Evolutionary conservation across 1,140 invertebrate genomes (phyloP).

Genomic region (Habropoda laboriosa): DNA sequence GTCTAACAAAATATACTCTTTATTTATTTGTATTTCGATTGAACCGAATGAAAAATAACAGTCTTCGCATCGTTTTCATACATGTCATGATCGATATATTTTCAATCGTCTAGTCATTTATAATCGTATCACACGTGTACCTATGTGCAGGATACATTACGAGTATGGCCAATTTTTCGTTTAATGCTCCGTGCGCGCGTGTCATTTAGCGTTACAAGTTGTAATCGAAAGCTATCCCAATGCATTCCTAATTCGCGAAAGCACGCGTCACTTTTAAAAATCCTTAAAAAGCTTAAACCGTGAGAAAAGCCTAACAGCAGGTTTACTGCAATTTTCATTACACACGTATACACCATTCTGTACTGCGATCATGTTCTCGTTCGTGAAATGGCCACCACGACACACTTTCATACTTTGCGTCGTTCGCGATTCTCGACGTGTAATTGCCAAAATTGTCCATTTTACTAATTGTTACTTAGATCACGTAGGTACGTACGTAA

Average conservation of each 20-base stretch:
- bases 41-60: neutral
- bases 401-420: neutral
- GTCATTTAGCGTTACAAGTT: neutral
- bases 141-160: neutral
- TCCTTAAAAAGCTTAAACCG: too few species aligned
- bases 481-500: too few species aligned
- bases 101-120: neutral
- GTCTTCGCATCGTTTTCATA: neutral
- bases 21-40: neutral
- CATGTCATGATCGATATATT: neutral
- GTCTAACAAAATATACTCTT: neutral
- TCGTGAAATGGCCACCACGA: too few species aligned
- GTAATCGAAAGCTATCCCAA: neutral
- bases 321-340: too few species aligned
- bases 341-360: too few species aligned
- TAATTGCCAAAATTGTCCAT: neutral
- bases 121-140: neutral
- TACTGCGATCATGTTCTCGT: too few species aligned
- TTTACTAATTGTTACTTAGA: neutral
- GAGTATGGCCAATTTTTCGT: neutral
- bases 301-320: too few species aligned
- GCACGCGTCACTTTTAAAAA: neutral
- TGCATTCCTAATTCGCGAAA: neutral
- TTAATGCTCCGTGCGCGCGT: conserved; percentile 3
- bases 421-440: neutral